These are phyloP conservation scores for Nettapus auritus DNA, from an alignment of 2,113 vertebrate genomes.

Conservation along the genomic window DNA sequence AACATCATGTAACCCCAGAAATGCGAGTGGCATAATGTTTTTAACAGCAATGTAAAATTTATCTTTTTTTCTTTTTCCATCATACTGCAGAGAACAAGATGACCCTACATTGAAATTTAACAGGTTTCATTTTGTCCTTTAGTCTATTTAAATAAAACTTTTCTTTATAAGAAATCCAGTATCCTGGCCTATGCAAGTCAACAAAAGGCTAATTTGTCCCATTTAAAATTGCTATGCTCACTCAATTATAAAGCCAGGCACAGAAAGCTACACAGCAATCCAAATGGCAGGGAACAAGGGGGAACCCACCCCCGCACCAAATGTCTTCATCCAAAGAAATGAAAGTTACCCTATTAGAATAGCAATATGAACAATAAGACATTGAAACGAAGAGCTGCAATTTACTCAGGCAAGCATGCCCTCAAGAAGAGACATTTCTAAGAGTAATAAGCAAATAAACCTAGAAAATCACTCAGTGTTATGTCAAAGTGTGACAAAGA, in stretches of 20 bases:
- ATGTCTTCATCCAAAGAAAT: not conserved
- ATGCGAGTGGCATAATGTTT: not conserved
- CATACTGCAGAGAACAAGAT: not conserved
- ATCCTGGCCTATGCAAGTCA: not conserved
- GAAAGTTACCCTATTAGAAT: not conserved
- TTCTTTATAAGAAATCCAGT: not conserved
- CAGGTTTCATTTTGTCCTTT: not conserved
- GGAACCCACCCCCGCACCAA: not conserved
- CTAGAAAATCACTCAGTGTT: not conserved
- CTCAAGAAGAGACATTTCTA: not conserved
- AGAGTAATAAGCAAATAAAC: not conserved
- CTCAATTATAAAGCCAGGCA: not conserved
- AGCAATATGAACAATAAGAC: not conserved
- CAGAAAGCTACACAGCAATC: not conserved
- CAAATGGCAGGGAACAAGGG: not conserved
- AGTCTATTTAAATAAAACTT: not conserved
- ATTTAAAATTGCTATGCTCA: not conserved
- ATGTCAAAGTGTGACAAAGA: not conserved
- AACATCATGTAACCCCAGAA: not conserved
- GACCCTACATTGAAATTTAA: not conserved
- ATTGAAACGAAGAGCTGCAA: not conserved
- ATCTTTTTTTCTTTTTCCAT: not conserved
- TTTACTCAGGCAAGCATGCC: not conserved
- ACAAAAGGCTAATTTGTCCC: not conserved
- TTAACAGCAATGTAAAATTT: not conserved